Percentiles rank a stretch among this genome's conserved stretches.
Conservation (phyloP, 2,797 vertebrate genomes). For the Peromyscus nudipes region DNA sequence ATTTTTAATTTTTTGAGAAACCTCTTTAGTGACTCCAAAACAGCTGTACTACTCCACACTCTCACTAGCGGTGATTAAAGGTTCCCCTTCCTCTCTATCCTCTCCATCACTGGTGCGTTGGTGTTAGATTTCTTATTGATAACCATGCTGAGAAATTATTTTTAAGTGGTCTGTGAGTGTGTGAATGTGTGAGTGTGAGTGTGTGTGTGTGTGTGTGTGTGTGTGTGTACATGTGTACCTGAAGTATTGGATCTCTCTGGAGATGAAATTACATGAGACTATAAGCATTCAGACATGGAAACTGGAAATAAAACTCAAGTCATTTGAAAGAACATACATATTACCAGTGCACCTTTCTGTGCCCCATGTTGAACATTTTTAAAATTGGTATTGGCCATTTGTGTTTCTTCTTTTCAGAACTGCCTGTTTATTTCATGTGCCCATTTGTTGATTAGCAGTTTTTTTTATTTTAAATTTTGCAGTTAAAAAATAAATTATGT, state of each 20-base stretch:
- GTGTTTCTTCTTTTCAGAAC: background rate
- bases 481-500: background rate
- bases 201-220: background rate
- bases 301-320: background rate
- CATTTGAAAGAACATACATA: background rate
- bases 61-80: background rate
- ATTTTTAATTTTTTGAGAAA: background rate
- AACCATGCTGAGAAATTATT: background rate
- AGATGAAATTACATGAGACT: background rate
- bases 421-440: background rate
- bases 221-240: background rate
- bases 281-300: background rate
- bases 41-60: background rate
- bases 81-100: rapidly evolving
- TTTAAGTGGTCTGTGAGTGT: too few relatives aligned
- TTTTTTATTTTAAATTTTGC: background rate
- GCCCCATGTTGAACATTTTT: background rate
- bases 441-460: background rate
- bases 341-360: background rate
- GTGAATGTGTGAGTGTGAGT: background rate
- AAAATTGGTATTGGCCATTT: background rate
- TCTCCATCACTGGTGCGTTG: background rate
- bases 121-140: background rate
- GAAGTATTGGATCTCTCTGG: background rate
- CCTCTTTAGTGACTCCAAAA: background rate